Conservation (phyloP, 2,113 vertebrate genomes). For the Pogonocichla stellata region DNA sequence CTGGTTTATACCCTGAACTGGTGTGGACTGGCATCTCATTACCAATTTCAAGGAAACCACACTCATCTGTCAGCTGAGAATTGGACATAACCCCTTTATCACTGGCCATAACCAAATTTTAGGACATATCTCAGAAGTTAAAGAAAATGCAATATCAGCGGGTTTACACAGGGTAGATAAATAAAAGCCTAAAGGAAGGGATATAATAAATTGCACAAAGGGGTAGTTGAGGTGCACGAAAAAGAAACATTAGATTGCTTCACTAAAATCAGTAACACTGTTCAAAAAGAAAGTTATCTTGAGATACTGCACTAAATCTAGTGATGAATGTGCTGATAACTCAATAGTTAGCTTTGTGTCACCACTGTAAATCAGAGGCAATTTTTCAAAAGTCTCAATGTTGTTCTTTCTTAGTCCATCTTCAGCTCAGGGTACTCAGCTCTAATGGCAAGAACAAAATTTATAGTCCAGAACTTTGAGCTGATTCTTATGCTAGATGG, state of each 20-base stretch:
- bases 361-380: conserved; percentile 34
- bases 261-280: background rate
- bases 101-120: background rate
- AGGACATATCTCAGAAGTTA: background rate
- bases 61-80: background rate
- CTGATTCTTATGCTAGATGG: background rate
- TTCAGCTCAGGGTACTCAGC: conserved; percentile 2
- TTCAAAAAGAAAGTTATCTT: background rate
- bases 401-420: conserved; percentile 46
- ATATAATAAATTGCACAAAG: background rate
- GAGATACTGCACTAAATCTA: conserved; percentile 1
- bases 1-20: background rate
- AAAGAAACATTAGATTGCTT: background rate
- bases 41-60: background rate
- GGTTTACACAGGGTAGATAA: background rate
- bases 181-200: background rate
- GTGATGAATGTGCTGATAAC: conserved; percentile 39
- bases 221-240: background rate
- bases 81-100: background rate
- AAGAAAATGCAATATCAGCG: background rate
- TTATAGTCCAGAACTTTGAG: background rate
- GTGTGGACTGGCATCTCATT: background rate
- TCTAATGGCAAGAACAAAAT: conserved; percentile 12
- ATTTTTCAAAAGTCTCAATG: conserved; percentile 29
- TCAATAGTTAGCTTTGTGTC: conserved; percentile 17